These are phyloP conservation scores for Syrrhaptes paradoxus DNA, from an alignment of 2,113 vertebrate species.

Conservation along the genomic window DNA sequence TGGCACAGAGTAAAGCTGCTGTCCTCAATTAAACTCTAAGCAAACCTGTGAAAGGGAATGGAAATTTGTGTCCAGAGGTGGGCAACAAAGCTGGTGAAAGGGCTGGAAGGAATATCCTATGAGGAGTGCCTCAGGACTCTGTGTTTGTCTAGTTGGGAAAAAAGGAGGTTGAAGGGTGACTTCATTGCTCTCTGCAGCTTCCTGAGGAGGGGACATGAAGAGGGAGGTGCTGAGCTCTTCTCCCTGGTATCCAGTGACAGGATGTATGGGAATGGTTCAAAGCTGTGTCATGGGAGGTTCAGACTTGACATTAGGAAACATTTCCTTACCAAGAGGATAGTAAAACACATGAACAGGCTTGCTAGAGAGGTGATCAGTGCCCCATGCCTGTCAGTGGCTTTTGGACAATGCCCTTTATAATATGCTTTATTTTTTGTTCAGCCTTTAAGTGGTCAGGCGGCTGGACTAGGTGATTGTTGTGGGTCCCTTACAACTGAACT, in stretches of 20 bases:
- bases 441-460: neutral
- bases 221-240: neutral
- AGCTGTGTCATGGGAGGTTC: neutral
- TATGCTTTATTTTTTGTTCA: neutral
- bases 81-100: neutral
- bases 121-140: neutral
- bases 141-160: neutral
- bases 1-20: neutral
- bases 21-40: neutral
- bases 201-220: neutral
- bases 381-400: neutral
- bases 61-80: neutral
- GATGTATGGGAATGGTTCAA: neutral
- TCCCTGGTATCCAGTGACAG: neutral
- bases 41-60: neutral
- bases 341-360: neutral
- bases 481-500: neutral
- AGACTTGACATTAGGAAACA: neutral
- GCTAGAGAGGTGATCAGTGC: accelerated
- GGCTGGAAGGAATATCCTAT: neutral
- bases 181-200: neutral
- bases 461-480: neutral
- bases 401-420: neutral
- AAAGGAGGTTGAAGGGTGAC: neutral
- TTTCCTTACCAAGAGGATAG: neutral